Base-by-base conservation (phyloP, 2,113 vertebrate species). In the Onychostruthus taczanowskii region DNA sequence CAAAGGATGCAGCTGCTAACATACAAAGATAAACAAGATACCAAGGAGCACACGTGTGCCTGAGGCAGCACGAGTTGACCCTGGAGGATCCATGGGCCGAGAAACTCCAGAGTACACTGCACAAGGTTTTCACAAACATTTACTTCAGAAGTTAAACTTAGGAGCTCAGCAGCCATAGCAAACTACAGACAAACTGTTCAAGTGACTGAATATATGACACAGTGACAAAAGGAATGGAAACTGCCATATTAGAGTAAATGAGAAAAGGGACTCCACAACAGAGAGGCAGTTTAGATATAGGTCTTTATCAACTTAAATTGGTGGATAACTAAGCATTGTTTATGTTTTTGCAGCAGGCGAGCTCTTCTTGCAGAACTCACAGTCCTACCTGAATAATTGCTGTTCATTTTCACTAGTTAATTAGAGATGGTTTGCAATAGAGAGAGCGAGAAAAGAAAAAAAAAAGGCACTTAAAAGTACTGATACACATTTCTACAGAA, bases 21-120 rank as follows among this genome's bases (percentile, higher is more conserved):
- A 53, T 53, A 26, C 39, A 69, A 52, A 95, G 62, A 84, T 67
- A 96, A 96, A 95, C 44, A 88, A 79, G 67, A 92, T 53, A 81
- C 35, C 2, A 8, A 94, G 55, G 26, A 89, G 19, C 16, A 77
- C 13, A 78, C 18, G 3, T 7, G 1, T 67, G 41, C 16, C 23
- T 67, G 46, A 87, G 50, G 9, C 20, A 81, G n/a, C 18, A 83
- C 44, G 30, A 75, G 8, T 18, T 56, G 49, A 66, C 26, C 46
- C 64, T 20, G 37, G 31, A 35, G 21, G n/a, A 75, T 89, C 41
- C 26, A 33, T 35, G 49, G 37, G 49, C 55, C 3, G 4, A 78
- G 43, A n/a, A 84, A 64, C 19, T 39, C 35, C 26, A 16, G 49
- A 62, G 10, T 5, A 28, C 1, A 4, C 22, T 72, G 13, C 16